Evolutionary conservation across 2,113 vertebrate genomes (phyloP).

Genomic region (Egretta garzetta): DNA sequence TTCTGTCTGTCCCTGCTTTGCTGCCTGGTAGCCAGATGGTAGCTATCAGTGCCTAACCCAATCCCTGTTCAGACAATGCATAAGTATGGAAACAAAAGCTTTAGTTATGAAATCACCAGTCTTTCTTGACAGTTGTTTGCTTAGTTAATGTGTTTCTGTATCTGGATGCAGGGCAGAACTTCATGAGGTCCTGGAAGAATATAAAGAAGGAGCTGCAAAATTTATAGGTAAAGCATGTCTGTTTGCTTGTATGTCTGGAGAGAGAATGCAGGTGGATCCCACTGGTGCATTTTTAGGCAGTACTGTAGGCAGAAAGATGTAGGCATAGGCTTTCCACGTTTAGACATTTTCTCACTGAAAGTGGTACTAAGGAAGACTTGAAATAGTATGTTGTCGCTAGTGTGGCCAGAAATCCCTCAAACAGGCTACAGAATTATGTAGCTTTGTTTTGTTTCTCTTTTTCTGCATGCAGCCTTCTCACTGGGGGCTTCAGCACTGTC

Average conservation of each 20-base stretch:
- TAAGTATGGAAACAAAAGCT: not conserved
- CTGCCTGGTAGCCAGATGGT: not conserved
- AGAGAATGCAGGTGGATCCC: not conserved
- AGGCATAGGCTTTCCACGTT: not conserved
- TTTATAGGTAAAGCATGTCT: slow-evolving; percentile 86
- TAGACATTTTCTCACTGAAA: not conserved
- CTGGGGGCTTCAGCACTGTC: not conserved
- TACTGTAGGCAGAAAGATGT: not conserved
- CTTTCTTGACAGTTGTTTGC: not conserved
- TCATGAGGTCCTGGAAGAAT: slow-evolving; percentile 91
- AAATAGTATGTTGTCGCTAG: not conserved
- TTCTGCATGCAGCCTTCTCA: not conserved
- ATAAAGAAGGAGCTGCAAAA: slow-evolving; percentile 88
- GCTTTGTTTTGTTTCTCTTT: not conserved
- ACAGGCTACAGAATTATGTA: not conserved
- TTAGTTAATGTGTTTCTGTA: not conserved
- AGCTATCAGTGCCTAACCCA: not conserved
- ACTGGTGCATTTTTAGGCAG: not conserved
- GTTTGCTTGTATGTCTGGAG: not conserved
- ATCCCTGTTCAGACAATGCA: fast-evolving
- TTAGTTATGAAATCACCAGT: not conserved
- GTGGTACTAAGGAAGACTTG: not conserved
- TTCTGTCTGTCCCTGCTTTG: not conserved
- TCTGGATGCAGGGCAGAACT: slow-evolving; percentile 85
- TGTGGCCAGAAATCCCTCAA: not conserved